These are phyloP conservation scores for Pissodes strobi DNA, from an alignment of 1,140 invertebrate genomes.

Conservation along the genomic window DNA sequence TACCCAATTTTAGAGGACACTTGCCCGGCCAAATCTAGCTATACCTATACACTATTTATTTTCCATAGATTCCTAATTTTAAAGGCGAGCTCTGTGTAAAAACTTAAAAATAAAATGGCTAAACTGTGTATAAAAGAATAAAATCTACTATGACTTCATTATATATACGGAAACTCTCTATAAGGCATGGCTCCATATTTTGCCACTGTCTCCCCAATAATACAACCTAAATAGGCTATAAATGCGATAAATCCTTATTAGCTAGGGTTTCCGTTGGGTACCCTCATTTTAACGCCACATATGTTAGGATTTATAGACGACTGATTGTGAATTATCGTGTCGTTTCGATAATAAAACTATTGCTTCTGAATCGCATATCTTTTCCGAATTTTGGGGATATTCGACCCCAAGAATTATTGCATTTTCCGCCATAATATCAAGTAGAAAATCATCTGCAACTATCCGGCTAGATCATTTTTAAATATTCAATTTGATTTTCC, in stretches of 20 bases:
- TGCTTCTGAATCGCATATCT: background rate
- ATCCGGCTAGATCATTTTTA: no score
- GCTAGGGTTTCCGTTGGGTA: background rate
- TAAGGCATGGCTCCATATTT: background rate
- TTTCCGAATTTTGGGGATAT: background rate
- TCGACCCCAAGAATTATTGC: background rate
- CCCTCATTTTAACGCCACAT: constrained; percentile 10
- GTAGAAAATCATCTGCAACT: background rate
- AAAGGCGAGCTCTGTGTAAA: no score
- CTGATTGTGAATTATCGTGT: background rate
- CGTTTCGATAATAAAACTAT: background rate
- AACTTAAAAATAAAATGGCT: no score
- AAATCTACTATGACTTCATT: no score
- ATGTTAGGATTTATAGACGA: background rate
- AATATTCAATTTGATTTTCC: no score
- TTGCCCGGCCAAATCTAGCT: no score
- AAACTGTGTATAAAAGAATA: no score
- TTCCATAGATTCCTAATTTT: no score
- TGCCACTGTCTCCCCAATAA: constrained; percentile 6
- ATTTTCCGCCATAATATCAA: background rate
- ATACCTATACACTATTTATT: no score
- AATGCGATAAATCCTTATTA: background rate
- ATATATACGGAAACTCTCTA: no score
- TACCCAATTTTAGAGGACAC: no score
- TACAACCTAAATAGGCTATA: constrained; percentile 2